Evolutionary conservation across 2,797 vertebrate species (phyloP).

Genomic region (Gymnoscopelus microlampas): DNA sequence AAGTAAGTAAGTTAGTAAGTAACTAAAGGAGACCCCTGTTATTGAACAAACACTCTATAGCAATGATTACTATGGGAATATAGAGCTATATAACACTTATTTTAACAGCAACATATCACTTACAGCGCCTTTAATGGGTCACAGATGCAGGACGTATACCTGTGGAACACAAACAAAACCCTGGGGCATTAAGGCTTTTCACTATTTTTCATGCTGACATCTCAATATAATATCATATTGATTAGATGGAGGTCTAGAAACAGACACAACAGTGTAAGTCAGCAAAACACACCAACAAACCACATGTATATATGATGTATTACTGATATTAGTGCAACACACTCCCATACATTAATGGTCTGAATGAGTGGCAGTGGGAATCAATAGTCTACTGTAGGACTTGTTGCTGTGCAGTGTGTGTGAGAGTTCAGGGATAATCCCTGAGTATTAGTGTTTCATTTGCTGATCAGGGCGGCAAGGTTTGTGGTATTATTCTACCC

Average conservation of each 20-base stretch:
- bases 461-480: conserved; percentile 20
- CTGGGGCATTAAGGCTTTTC: too few relatives aligned
- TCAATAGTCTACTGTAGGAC: background rate
- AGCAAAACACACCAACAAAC: conserved; percentile 19
- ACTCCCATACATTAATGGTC: background rate
- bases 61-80: too few relatives aligned
- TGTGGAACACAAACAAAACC: too few relatives aligned
- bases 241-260: conserved; percentile 17
- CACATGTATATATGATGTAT: conserved; percentile 12
- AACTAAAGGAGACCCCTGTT: too few relatives aligned
- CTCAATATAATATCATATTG: background rate
- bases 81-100: too few relatives aligned
- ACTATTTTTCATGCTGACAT: conserved; percentile 15
- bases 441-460: conserved; percentile 40
- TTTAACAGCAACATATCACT: too few relatives aligned
- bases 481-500: conserved; percentile 14
- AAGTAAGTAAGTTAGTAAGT: too few relatives aligned
- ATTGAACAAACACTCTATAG: too few relatives aligned
- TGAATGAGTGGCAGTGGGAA: background rate
- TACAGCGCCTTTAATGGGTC: too few relatives aligned
- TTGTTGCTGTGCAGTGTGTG: conserved; percentile 1
- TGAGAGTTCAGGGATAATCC: conserved; percentile 41
- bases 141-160: too few relatives aligned
- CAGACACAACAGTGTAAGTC: background rate
- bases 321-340: conserved; percentile 9